Evolutionary conservation across 1,140 invertebrate genomes (phyloP), one percentile per base, ranked within the genome.

Genomic region (Procambarus clarkii): DNA sequence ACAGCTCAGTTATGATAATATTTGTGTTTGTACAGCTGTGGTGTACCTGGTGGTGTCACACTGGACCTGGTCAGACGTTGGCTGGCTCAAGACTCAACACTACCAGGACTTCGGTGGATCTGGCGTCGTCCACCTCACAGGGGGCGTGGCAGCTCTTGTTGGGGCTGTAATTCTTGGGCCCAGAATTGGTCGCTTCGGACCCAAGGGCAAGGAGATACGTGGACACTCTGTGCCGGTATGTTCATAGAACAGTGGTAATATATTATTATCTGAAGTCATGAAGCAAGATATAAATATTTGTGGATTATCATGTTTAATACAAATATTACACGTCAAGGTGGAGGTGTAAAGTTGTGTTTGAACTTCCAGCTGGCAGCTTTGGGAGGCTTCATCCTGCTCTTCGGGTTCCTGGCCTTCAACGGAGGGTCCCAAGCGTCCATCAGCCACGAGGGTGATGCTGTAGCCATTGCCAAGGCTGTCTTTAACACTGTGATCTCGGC

Each of bases 331-430:
- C 34, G 34, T 34, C 34, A 34, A 34, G 34, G 34, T 34, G 34
- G 34, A 34, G 34, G 34, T 34, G 34, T 34, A 34, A 1, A 34
- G 34, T 34, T 34, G 34, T 34, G 34, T 34, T 34, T 34, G 34
- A 34, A 34, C 34, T 95, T 50, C 1, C 81, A 92, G 92, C 94
- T 96, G 34, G 88, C 95, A 11, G 95, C 95, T 54, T 92, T 96
- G 34, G 96, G 96, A 15, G 95, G 95, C 1, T 94, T 96, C 92
- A 95, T 96, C 79, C 94, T 96, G 15, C 94, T 96, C 79, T 95
- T 96, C 88, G 96, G 96, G 2, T 96, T 96, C 93, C 93, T 96
- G 46, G 95, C 96, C 0, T 96, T 96, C 94, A 96, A 96, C 93
- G 96, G 95, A 8, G 96, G 95, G 0, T 96, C 34, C 95, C 0